Base-by-base conservation (phyloP, 2,797 vertebrate species). In the Antrozous pallidus region DNA sequence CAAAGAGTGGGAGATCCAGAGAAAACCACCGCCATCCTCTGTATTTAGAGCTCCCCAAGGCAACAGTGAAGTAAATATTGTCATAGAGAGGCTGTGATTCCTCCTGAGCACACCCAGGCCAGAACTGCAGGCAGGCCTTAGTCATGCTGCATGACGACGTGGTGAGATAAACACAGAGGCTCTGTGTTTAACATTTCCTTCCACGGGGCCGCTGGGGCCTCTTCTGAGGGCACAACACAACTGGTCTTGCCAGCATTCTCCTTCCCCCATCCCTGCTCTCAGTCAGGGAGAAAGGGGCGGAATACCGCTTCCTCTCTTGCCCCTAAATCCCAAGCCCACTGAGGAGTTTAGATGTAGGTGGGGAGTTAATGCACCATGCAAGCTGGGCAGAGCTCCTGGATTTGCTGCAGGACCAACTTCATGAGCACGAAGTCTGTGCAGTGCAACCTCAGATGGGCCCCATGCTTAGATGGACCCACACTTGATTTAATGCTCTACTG, bases 101-200 rank as follows among this genome's bases (percentile, higher is more conserved):
- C 49, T 74, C 61, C 78, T 1, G 11, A 6, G 26, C 67, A 17
- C 16, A 63, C 71, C 83, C 80, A 67, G 51, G 24, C 56, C 36
- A 88, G 82, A 79, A n/a, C 22, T 88, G 69, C 63, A 86, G 22
- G 73, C 42, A n/a, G 70, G 56, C 91, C 86, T 91, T 58, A n/a
- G 82, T 94, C 93, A 88, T 11, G 71, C 83, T 75, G 14, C 58
- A 0, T 67, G 87, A 71, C 45, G 10, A 16, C 5, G 0, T 9
- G 38, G 75, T 42, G 78, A 45, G 71, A 90, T 65, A 91, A 94
- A 82, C 83, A 89, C 61, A 63, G 47, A 83, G 38, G 54, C 47
- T 38, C 47, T 17, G 90, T 51, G 56, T 73, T 85, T 85, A 71
- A 80, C 75, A n/a, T 73, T 96, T 88, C 92, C 61, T 16, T 69